phyloP scores from a whole-genome alignment of 2,797 vertebrate species.

The Falco columbarius region DNA sequence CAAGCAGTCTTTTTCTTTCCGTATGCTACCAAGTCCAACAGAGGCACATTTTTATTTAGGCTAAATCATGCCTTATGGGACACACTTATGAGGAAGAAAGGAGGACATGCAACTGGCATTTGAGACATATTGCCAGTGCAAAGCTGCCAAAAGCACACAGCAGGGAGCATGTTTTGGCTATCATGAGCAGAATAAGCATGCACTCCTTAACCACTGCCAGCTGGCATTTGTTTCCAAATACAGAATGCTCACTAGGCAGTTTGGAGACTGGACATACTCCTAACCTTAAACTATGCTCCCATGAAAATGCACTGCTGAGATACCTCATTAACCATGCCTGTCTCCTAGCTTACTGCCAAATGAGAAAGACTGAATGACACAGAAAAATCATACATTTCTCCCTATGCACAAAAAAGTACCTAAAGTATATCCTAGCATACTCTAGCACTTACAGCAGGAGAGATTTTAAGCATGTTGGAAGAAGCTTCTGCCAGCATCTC shows the following conservation, averaged over 20 bases:
- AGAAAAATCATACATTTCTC: neutral
- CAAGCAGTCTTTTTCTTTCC: neutral
- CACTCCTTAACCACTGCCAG: slow-evolving; percentile 54
- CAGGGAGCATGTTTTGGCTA: slow-evolving; percentile 66
- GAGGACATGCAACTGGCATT: slow-evolving; percentile 56
- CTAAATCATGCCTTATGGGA: slow-evolving; percentile 38
- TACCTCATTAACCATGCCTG: slow-evolving; percentile 28
- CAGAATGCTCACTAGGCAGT: slow-evolving; percentile 49
- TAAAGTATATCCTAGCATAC: neutral
- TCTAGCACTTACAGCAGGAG: neutral
- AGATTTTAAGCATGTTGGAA: neutral
- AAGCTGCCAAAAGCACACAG: slow-evolving; percentile 64
- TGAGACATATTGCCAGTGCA: slow-evolving; percentile 46
- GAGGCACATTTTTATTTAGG: slow-evolving; percentile 26
- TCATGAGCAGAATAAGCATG: slow-evolving; percentile 56
- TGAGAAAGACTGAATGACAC: neutral
- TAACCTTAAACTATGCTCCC: slow-evolving; percentile 29
- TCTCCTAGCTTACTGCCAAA: slow-evolving; percentile 1
- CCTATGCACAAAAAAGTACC: neutral
- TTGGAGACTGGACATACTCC: slow-evolving; percentile 52
- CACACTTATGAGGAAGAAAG: slow-evolving; percentile 26
- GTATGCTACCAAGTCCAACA: neutral
- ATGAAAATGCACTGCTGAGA: neutral
- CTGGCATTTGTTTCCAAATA: slow-evolving; percentile 54
- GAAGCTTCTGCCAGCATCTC: neutral